Conservation (phyloP, 1,140 invertebrate genomes). For the Galleria mellonella region DNA sequence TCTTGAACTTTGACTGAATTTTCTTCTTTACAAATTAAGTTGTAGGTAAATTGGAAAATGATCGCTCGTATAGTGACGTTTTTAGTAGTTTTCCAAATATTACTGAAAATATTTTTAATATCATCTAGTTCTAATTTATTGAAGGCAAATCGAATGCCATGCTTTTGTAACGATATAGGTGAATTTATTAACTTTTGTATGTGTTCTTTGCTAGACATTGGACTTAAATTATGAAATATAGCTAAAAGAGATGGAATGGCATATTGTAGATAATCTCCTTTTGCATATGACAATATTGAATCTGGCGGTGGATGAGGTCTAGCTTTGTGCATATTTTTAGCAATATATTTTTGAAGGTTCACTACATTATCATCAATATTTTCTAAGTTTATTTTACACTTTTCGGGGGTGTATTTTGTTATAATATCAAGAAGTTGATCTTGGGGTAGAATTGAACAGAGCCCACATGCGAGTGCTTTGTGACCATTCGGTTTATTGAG, state of each 20-base stretch:
- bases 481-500: slow-evolving; percentile 19
- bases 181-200: slow-evolving; percentile 33
- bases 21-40: slow-evolving; percentile 37
- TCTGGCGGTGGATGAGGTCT: slow-evolving; percentile 35
- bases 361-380: slow-evolving; percentile 23
- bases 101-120: slow-evolving; percentile 24
- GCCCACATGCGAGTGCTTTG: slow-evolving; percentile 24
- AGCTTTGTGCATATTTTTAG: slow-evolving; percentile 42
- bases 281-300: slow-evolving; percentile 33
- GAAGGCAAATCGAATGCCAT: slow-evolving; percentile 39
- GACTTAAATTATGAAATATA: slow-evolving; percentile 43
- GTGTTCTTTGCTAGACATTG: slow-evolving; percentile 13
- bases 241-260: slow-evolving; percentile 39
- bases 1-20: slow-evolving; percentile 18
- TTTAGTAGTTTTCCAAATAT: slow-evolving; percentile 36
- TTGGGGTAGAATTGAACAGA: slow-evolving; percentile 28
- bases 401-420: slow-evolving; percentile 30
- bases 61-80: slow-evolving; percentile 38
- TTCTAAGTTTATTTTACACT: slow-evolving; percentile 31
- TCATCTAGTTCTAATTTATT: slow-evolving; percentile 27
- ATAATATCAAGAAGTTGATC: slow-evolving; percentile 22
- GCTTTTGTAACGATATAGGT: slow-evolving; percentile 50
- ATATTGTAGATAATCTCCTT: slow-evolving; percentile 44
- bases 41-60: slow-evolving; percentile 36
- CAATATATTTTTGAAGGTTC: slow-evolving; percentile 33